Base-by-base conservation (phyloP, 2,888 invertebrate genomes). In the Monochamus alternatus region DNA sequence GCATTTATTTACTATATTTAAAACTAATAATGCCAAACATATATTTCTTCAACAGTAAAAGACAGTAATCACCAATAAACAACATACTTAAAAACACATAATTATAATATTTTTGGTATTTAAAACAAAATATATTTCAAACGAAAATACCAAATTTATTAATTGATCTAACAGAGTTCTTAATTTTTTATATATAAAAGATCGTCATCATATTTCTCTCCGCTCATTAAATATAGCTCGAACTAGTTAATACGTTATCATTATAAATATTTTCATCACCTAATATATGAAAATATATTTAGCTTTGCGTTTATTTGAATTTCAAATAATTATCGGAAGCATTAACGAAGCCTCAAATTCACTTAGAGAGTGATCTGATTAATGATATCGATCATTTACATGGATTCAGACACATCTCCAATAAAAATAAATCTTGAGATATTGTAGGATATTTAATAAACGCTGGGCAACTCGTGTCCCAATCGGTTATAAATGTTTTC, bases 401-500 rank as follows among this genome's bases (percentile, higher is more conserved):
- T 60, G 31, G 55, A 44, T n/a, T 31, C 38, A 55, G 47, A 43
- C 69, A 51, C 47, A 62, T 10, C 47, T 43, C 58, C 43, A 58
- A 44, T 58, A 68, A 43, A 68, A 68, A 58, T 59, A 43, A 43
- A 38, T 58, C 59, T 51, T 32, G 3, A 51, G 58, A 43, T 60
- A 44, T 59, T 69, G 60, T 60, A 60, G 60, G 31, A 69, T 32
- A 32, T 60, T 32, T 60, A 71, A 62, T 70, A 62, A 62, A 63
- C 51, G 32, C 12, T 31, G 5, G 31, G 52, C 62, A 38, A 63
- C 63, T 31, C 52, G 71, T 52, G n/a, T 59, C 51, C 63, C 71
- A 63, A 71, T 52, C n/a, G 62, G 52, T 71, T 62, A 71, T 63
- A 71, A 71, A 71, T 63, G n/a, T 12, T 14, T 10, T 14, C 71